A percentile compares a stretch with the other conserved stretches of the same genome.
Evolutionary conservation across 2,113 vertebrate species (phyloP).

Genomic region (Neopipo cinnamomea): DNA sequence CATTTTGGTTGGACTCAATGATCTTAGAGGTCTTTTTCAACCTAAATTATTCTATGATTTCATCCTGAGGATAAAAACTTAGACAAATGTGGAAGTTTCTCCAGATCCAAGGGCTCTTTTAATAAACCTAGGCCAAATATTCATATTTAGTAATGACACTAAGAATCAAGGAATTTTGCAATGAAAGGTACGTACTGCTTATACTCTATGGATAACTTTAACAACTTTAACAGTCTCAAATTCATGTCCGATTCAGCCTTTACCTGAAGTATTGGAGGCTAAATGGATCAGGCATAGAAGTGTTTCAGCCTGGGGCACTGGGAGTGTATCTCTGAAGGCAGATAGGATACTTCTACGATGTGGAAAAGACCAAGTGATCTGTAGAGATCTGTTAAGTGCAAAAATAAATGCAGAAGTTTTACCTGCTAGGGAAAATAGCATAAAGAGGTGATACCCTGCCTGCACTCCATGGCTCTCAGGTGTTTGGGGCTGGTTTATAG

Average conservation of each 20-base stretch:
- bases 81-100: not conserved
- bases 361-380: not conserved
- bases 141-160: not conserved
- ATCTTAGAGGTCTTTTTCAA: not conserved
- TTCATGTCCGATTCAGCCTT: not conserved
- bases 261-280: not conserved
- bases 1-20: not conserved
- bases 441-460: not conserved
- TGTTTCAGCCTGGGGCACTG: not conserved
- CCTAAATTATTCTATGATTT: not conserved
- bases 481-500: not conserved
- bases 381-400: not conserved
- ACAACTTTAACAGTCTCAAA: not conserved
- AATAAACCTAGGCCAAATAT: not conserved
- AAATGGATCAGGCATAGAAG: not conserved
- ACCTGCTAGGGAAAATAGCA: not conserved
- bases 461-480: fast-evolving
- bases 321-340: not conserved
- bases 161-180: not conserved
- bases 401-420: not conserved
- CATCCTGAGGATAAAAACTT: not conserved
- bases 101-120: not conserved
- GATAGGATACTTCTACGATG: not conserved
- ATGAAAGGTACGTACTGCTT: not conserved
- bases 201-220: not conserved